Base-by-base conservation (phyloP, 2,888 invertebrate genomes). In the Xestia xanthographa region DNA sequence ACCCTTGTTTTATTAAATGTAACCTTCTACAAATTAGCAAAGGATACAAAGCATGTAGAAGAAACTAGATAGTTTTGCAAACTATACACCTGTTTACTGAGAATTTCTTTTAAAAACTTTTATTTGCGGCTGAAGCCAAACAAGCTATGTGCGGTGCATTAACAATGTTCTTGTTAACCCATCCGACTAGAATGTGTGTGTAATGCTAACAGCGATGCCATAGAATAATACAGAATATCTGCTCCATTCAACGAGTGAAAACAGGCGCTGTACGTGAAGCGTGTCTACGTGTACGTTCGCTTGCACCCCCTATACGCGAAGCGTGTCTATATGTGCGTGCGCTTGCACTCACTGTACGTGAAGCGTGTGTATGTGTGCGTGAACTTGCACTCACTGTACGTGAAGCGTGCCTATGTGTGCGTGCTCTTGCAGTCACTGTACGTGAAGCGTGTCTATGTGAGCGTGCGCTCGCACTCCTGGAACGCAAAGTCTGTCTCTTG, bases 101-200 rank as follows among this genome's bases (percentile, higher is more conserved):
- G 53, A 72, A 66, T 72, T 68, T 67, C 50, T 74, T 79, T 68
- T 62, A 29, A 68, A 63, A 74, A 76, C 67, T 45, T 77, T 77
- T 75, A 66, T 69, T 72, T 79, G 60, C 20, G 34, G 60, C 26
- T 56, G 48, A 48, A 65, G 50, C 79, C 26, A 68, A 68, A 66
- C 63, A 62, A 72, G 62, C 75, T 9, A 34, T 75, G 69, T 68
- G 83, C 48, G 43, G 79, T 82, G 67, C 71, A 83, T 75, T 79
- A 75, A 79, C 72, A 79, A 79, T 83, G 79, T 82, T 63, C 83
- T 79, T 69, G 72, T 83, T 83, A 75, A 69, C 62, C 41, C 50
- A 63, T 72, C 56, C 58, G 43, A 62, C 20, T 48, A 62, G 38
- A 62, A 74, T 75, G 43, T 67, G 62, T 74, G 60, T 72, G 41